Conservation (phyloP, 2,797 vertebrate species). For the Margarornis squamiger region DNA sequence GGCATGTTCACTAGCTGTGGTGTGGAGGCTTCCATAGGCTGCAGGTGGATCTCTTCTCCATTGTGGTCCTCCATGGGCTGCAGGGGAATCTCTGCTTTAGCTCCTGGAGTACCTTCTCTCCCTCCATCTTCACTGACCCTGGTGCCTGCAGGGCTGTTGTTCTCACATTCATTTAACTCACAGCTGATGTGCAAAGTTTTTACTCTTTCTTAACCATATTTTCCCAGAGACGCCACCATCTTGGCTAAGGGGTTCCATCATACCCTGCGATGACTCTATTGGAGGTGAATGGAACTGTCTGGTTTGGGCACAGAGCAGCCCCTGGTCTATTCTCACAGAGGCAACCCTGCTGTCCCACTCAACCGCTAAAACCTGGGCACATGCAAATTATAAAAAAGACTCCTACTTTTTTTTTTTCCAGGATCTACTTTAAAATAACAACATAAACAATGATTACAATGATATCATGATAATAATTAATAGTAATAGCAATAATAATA, state of each 20-base stretch:
- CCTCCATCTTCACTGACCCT: background rate
- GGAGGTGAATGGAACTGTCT: background rate
- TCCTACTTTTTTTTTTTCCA: background rate
- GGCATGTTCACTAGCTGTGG: rapidly evolving
- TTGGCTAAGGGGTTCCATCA: background rate
- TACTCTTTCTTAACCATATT: background rate
- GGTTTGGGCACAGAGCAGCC: background rate
- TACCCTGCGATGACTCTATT: rapidly evolving
- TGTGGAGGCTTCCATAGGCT: rapidly evolving
- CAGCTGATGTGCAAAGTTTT: background rate
- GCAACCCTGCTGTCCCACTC: rapidly evolving
- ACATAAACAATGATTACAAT: background rate
- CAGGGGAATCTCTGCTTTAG: background rate
- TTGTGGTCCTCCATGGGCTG: rapidly evolving
- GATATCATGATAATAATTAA: too few species aligned
- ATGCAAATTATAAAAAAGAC: background rate
- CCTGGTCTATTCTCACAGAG: background rate
- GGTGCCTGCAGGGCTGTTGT: background rate
- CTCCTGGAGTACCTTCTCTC: background rate
- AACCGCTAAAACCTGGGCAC: background rate
- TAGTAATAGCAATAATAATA: background rate
- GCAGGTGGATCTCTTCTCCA: background rate
- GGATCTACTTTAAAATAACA: background rate
- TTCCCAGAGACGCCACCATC: background rate
- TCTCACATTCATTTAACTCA: background rate